Evolutionary conservation across 2,888 invertebrate species (phyloP).

Genomic region (Agrotis ipsilon): DNA sequence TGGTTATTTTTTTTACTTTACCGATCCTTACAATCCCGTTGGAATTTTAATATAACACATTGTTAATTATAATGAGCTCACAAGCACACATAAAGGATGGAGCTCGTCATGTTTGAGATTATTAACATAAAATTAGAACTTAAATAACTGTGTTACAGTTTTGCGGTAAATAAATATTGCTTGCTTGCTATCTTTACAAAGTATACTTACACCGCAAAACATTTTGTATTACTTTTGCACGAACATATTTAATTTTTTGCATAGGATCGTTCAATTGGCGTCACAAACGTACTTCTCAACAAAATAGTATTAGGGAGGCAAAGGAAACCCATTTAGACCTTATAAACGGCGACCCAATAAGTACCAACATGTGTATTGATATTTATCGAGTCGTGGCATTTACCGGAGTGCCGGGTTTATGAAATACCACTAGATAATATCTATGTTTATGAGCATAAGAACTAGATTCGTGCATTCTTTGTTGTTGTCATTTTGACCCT

Average conservation of each 20-base stretch:
- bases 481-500: constrained; percentile 5
- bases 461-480: constrained; percentile 37
- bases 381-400: constrained; percentile 55
- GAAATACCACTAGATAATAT: constrained; percentile 43
- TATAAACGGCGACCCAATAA: constrained; percentile 58
- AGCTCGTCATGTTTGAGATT: too few relatives aligned
- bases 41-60: too few relatives aligned
- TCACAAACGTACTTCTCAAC: constrained; percentile 46
- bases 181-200: too few relatives aligned
- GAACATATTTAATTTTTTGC: constrained; percentile 18
- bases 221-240: constrained; percentile 22
- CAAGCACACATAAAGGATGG: too few relatives aligned
- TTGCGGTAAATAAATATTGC: too few relatives aligned
- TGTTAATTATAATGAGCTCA: too few relatives aligned
- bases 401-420: constrained; percentile 35
- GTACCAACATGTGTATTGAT: constrained; percentile 54
- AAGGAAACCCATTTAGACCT: constrained; percentile 59
- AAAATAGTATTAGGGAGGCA: constrained; percentile 55
- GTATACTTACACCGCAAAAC: constrained; percentile 5
- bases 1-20: not conserved
- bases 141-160: too few relatives aligned
- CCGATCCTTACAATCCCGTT: too few relatives aligned
- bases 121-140: too few relatives aligned
- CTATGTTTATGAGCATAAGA: constrained; percentile 30
- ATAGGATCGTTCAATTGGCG: constrained; percentile 31